A percentile compares a stretch with the other conserved stretches of the same genome.
Conservation (phyloP, 2,113 vertebrate species). For the Antigone vipio region DNA sequence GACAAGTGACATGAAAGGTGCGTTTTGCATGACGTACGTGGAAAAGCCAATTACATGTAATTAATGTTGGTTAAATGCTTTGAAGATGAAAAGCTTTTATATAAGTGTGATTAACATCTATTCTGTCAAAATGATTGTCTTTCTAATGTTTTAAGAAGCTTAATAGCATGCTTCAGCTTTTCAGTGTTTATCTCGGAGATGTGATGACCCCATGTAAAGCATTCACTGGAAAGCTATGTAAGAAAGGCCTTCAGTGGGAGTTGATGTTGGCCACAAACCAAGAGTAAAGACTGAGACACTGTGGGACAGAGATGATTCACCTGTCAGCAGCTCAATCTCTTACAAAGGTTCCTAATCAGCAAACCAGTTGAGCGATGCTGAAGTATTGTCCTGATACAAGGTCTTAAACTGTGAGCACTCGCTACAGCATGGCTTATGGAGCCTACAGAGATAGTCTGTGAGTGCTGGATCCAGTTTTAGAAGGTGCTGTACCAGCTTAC, state of each 20-base stretch:
- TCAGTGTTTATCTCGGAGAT: slow-evolving; percentile 20
- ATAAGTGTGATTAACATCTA: slow-evolving; percentile 57
- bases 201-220: slow-evolving; percentile 33
- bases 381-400: neutral
- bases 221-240: neutral
- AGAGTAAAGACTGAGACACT: slow-evolving; percentile 15
- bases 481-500: neutral
- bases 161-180: slow-evolving; percentile 32
- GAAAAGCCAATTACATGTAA: slow-evolving; percentile 62
- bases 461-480: neutral
- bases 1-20: slow-evolving; percentile 53
- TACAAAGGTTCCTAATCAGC: neutral
- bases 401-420: neutral
- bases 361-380: neutral
- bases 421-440: neutral
- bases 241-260: slow-evolving; percentile 40
- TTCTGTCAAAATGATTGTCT: slow-evolving; percentile 56
- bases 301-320: slow-evolving; percentile 29
- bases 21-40: neutral
- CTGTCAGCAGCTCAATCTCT: slow-evolving; percentile 13
- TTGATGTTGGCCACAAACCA: slow-evolving; percentile 36
- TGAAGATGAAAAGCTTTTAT: slow-evolving; percentile 61
- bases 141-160: slow-evolving; percentile 53
- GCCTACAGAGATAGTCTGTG: neutral
- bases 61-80: slow-evolving; percentile 66